These are phyloP conservation scores for Callosobruchus maculatus DNA, from an alignment of 2,888 invertebrate species.

Conservation along the genomic window DNA sequence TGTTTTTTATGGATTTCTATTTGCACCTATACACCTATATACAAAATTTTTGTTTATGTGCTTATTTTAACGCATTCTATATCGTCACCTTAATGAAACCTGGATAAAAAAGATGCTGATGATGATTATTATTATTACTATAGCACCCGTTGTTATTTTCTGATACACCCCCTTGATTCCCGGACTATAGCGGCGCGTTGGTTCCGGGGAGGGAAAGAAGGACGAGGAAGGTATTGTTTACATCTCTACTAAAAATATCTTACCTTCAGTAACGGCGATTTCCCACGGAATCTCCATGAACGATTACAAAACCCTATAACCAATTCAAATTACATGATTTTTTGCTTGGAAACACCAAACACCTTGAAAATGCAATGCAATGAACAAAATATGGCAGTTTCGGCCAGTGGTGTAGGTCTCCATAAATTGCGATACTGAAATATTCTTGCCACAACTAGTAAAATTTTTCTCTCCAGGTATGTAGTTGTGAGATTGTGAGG, in stretches of 20 bases:
- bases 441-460: no score
- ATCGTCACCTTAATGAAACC: no score
- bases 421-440: no score
- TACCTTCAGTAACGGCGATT: background rate
- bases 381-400: background rate
- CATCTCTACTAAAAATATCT: background rate
- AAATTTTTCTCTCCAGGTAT: no score
- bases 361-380: slow-evolving; percentile 15
- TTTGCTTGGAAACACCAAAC: slow-evolving; percentile 20
- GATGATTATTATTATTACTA: no score
- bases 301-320: background rate
- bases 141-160: no score
- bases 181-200: background rate
- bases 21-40: no score
- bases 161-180: background rate
- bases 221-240: background rate
- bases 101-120: no score
- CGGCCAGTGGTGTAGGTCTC: background rate
- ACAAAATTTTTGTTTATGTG: no score
- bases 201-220: background rate
- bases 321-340: background rate
- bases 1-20: no score
- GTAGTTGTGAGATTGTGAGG: no score
- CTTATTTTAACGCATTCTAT: no score
- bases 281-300: background rate